These are phyloP conservation scores for Myopa tessellatipennis DNA, from an alignment of 2,888 invertebrate species.

Conservation along the genomic window DNA sequence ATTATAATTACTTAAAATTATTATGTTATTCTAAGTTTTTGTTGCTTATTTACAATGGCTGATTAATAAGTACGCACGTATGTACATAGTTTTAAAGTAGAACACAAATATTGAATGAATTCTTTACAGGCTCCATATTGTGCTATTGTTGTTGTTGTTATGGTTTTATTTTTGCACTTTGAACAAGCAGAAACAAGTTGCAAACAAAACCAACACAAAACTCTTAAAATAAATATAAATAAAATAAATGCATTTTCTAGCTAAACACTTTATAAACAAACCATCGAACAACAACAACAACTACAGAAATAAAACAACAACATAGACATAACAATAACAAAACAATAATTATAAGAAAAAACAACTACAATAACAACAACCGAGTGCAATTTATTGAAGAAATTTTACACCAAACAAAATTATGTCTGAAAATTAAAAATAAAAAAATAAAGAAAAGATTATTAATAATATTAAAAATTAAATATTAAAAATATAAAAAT, in stretches of 20 bases:
- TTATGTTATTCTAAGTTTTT: too few relatives aligned
- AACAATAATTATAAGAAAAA: neutral
- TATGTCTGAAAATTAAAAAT: neutral
- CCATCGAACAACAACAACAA: neutral
- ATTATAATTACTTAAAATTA: too few relatives aligned
- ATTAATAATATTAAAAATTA: neutral
- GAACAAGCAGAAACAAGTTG: neutral
- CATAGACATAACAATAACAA: too few relatives aligned
- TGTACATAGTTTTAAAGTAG: constrained; percentile 5
- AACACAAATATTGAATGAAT: constrained; percentile 17
- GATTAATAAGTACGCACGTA: constrained; percentile 2
- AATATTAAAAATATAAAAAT: neutral
- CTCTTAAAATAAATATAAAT: constrained; percentile 10
- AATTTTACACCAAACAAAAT: too few relatives aligned
- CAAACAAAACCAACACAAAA: neutral
- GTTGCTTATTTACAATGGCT: neutral
- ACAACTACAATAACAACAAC: neutral
- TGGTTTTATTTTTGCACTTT: neutral
- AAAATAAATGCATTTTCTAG: constrained; percentile 9
- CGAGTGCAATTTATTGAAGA: neutral
- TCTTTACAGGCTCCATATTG: neutral
- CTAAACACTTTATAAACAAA: constrained; percentile 4
- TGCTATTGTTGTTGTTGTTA: neutral
- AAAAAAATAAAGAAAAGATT: neutral
- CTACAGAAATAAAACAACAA: neutral